phyloP scores from a whole-genome alignment of 2,797 vertebrate species.

The Coregonus sp. region DNA sequence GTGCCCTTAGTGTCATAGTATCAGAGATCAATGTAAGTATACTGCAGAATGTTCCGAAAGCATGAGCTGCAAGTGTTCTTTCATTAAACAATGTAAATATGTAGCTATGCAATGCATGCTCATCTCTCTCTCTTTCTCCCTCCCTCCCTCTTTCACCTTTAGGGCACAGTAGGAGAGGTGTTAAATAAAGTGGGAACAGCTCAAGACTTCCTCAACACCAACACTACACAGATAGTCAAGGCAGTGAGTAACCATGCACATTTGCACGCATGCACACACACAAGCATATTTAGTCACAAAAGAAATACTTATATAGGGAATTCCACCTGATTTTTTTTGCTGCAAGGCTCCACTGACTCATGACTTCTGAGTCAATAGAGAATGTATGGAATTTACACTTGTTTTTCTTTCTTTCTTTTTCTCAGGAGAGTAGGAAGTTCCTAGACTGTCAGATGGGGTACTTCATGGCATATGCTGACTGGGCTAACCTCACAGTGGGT shows the following conservation, averaged over 20 bases:
- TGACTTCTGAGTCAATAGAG: constrained; percentile 33
- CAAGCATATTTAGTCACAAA: neutral
- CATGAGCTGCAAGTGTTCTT: neutral
- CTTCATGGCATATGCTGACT: constrained; percentile 70
- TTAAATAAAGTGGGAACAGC: constrained; percentile 53
- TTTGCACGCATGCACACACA: too few relatives aligned
- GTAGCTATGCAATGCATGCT: neutral
- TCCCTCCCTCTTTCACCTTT: constrained; percentile 20
- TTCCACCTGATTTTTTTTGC: constrained; percentile 21
- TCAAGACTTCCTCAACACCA: constrained; percentile 73
- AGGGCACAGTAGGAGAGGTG: constrained; percentile 62
- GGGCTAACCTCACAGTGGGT: constrained; percentile 76
- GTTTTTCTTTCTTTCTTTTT: constrained; percentile 1
- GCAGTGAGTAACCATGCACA: constrained; percentile 72
- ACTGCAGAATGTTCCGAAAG: neutral
- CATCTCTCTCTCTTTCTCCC: neutral
- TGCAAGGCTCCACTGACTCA: constrained; percentile 39
- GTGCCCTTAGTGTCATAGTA: constrained; percentile 49
- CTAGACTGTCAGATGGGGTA: constrained; percentile 71
- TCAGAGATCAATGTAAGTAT: constrained; percentile 72
- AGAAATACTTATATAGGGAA: constrained; percentile 27
- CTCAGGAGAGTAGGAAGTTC: constrained; percentile 72
- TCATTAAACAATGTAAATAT: neutral
- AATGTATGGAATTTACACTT: constrained; percentile 45
- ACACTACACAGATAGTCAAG: constrained; percentile 70